Evolutionary conservation across 92 coral and sea anemone genomes (phyloP), one percentile per base, ranked within the genome.

Genomic region (Heliopora coerulea): DNA sequence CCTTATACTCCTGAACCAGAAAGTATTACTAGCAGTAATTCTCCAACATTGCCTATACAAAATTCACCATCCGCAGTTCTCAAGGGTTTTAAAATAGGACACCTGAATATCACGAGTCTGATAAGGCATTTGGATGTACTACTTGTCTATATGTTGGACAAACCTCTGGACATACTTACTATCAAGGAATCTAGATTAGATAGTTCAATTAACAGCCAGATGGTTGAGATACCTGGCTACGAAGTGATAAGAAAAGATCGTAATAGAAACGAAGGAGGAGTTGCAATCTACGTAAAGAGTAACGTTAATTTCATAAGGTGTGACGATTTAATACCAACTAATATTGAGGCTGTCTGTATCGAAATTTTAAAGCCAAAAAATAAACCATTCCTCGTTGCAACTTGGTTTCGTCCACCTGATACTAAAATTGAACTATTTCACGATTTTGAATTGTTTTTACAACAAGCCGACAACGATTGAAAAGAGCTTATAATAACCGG

Each of bases 401-500:
- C 82, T 40, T 48, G 81, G 25, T 85, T 75, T 70, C 83, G 83
- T 8, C 80, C 81, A 20, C 89, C 83, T 2, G 44, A 66, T 46
- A 58, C 86, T 42, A 77, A 69, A 34, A 0, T 68, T 20, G 80
- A 75, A 49, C 80, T 67, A 20, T 33, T 78, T 66, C 21, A 79
- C 39, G 54, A 56, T 3, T 83, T 83, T 35, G 52, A 48, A 59
- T 70, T 61, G 18, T 54, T 32, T 41, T 37, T 68, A 21, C 46
- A 85, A 64, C 28, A 20, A 33, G 60, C 78, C 33, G 42, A 63
- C 49, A 76, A 58, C 7, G 79, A 85, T 28, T 42, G 80, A 46
- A 84, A 80, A 75, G 85, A 84, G 59, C 9, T 80, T 0, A 52
- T 80, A 2, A 19, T 80, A 9, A 84, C 81, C 13, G 84, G 88